These are phyloP conservation scores for Caenorhabditis briggsae DNA, from an alignment of 1,140 invertebrate species.

Conservation along the genomic window DNA sequence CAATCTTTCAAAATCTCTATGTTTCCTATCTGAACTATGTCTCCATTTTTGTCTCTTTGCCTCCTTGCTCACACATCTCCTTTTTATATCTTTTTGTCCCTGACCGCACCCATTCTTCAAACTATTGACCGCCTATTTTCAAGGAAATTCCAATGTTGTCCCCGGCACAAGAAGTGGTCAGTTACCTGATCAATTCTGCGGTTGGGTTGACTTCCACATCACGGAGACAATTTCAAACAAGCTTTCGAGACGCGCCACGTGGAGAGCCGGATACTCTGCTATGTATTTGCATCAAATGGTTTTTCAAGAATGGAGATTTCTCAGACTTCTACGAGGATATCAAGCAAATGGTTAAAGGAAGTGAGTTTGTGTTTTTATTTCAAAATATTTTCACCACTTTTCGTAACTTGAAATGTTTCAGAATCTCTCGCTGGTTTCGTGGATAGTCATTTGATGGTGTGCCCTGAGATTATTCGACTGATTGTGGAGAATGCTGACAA, in stretches of 20 bases:
- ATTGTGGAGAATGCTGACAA: slow-evolving; percentile 16
- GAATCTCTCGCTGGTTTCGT: neutral
- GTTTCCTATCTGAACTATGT: too few species aligned
- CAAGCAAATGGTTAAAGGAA: neutral
- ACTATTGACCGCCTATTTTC: too few species aligned
- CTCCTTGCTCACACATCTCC: too few species aligned
- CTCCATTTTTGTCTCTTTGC: too few species aligned
- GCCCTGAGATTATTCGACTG: neutral
- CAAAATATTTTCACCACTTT: too few species aligned
- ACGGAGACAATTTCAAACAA: neutral
- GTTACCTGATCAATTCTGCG: slow-evolving; percentile 12
- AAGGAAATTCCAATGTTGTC: neutral
- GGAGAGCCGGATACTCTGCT: slow-evolving; percentile 15
- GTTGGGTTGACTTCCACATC: neutral
- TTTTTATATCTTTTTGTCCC: too few species aligned
- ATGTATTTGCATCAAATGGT: neutral
- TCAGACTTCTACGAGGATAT: neutral
- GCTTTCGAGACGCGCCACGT: neutral
- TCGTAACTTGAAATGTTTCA: neutral
- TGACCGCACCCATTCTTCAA: too few species aligned
- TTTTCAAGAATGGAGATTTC: slow-evolving; percentile 24
- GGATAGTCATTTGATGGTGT: neutral
- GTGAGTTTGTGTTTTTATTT: neutral
- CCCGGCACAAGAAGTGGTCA: neutral
- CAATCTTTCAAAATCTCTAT: too few species aligned